Conservation (phyloP, 2,797 vertebrate genomes). For the Scolopax rusticola region DNA sequence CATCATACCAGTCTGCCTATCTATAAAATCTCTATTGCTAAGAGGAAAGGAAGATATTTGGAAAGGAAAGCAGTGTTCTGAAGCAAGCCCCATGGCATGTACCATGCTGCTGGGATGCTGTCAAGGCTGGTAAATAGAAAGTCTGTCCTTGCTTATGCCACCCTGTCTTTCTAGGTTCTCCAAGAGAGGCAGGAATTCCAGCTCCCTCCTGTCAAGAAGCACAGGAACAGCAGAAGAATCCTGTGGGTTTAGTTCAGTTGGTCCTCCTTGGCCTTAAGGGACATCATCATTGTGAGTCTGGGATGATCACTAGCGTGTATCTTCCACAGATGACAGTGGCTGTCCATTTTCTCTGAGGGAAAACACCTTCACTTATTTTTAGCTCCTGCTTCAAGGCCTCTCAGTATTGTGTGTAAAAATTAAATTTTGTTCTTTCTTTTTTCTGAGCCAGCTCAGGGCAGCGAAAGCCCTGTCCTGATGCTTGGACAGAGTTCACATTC, state of each 20-base stretch:
- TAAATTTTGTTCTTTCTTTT: background rate
- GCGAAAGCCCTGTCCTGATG: background rate
- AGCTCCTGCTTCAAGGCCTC: background rate
- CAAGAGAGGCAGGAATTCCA: background rate
- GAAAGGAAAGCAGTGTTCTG: background rate
- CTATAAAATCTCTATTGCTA: background rate
- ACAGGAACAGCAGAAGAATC: background rate
- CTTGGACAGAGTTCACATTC: background rate
- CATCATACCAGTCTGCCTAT: background rate
- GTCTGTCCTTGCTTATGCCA: background rate
- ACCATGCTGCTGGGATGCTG: background rate
- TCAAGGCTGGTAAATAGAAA: background rate
- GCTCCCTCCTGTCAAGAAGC: background rate
- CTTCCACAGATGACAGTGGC: background rate
- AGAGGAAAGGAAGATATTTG: background rate
- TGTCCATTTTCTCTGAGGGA: background rate
- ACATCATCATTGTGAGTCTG: background rate
- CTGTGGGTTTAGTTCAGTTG: background rate
- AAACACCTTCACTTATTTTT: background rate
- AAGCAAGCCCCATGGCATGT: background rate
- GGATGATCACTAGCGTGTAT: background rate
- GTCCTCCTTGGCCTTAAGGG: background rate
- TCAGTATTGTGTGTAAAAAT: background rate
- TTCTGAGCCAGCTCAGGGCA: background rate
- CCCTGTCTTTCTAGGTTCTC: background rate